These are phyloP conservation scores for Atrina japonica DNA, from an alignment of 2,888 invertebrate species.

Conservation along the genomic window DNA sequence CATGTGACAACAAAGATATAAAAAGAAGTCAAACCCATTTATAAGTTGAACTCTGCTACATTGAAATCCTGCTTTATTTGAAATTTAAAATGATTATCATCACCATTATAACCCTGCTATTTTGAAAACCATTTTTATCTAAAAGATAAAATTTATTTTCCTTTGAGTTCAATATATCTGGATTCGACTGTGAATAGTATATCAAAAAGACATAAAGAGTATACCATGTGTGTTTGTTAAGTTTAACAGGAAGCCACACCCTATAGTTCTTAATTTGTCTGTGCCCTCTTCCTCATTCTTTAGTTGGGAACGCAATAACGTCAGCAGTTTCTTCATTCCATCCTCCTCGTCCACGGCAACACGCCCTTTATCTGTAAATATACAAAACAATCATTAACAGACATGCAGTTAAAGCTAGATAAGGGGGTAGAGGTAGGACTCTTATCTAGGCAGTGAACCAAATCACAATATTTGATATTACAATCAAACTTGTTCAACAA, in stretches of 20 bases:
- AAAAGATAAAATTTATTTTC: too few relatives aligned
- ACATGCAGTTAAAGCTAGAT: background rate
- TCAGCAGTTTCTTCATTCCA: constrained; percentile 70
- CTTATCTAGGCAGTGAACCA: too few relatives aligned
- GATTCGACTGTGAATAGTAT: too few relatives aligned
- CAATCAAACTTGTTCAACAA: background rate
- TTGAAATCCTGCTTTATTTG: too few relatives aligned
- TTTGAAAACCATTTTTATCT: too few relatives aligned
- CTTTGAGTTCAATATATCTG: too few relatives aligned
- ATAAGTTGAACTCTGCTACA: too few relatives aligned
- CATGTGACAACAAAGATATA: too few relatives aligned
- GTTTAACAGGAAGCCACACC: constrained; percentile 90
- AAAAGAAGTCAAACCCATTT: too few relatives aligned
- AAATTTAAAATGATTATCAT: too few relatives aligned
- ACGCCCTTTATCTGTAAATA: constrained; percentile 77
- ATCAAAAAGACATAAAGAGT: too few relatives aligned
- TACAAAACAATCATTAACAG: background rate
- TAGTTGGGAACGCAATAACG: constrained; percentile 70
- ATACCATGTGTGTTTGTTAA: constrained; percentile 87
- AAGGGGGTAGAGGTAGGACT: background rate
- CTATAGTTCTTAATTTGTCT: constrained; percentile 85
- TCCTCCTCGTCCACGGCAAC: constrained; percentile 78
- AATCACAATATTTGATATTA: background rate
- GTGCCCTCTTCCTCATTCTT: constrained; percentile 70
- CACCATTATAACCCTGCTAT: too few relatives aligned